phyloP scores from a whole-genome alignment of 2,888 invertebrate genomes.

The Nomada flava region DNA sequence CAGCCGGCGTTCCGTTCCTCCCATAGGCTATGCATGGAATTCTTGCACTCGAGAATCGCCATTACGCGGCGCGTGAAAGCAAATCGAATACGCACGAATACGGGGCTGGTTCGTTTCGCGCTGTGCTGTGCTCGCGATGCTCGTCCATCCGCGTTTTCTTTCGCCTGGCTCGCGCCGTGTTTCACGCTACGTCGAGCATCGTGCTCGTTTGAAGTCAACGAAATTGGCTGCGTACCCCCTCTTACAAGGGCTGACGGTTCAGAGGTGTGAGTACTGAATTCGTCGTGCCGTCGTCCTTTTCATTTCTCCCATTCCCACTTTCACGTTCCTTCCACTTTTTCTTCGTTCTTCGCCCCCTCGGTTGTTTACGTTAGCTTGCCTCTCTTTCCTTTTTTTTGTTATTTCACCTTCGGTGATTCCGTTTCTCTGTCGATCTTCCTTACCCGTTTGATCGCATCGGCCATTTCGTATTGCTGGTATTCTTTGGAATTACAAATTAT shows the following conservation, averaged over 20 bases:
- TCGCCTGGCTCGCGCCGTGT: conserved; percentile 65
- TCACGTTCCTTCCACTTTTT: conserved; percentile 15
- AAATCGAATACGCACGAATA: conserved; percentile 12
- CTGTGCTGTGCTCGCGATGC: conserved; percentile 8
- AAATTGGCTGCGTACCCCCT: conserved; percentile 69
- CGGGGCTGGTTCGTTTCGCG: conserved; percentile 1
- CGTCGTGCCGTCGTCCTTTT: conserved; percentile 27
- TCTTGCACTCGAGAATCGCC: conserved; percentile 49
- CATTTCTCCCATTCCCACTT: no score
- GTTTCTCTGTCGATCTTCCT: neutral
- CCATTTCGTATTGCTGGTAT: conserved; percentile 43
- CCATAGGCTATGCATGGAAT: conserved; percentile 41
- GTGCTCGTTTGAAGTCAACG: conserved; percentile 75
- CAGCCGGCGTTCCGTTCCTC: no score
- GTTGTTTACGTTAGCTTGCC: neutral
- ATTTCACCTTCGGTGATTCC: neutral
- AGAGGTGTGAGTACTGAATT: conserved; percentile 53
- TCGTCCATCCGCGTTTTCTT: conserved; percentile 54
- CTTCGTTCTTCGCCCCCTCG: neutral
- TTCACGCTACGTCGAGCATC: conserved; percentile 76
- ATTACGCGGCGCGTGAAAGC: conserved; percentile 33
- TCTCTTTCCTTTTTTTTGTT: conserved; percentile 1
- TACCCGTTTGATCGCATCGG: conserved; percentile 26
- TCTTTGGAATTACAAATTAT: conserved; percentile 73
- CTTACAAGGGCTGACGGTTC: conserved; percentile 42